These are phyloP conservation scores for Sphenodon punctatus DNA, from an alignment of 2,797 vertebrate species.

Conservation along the genomic window DNA sequence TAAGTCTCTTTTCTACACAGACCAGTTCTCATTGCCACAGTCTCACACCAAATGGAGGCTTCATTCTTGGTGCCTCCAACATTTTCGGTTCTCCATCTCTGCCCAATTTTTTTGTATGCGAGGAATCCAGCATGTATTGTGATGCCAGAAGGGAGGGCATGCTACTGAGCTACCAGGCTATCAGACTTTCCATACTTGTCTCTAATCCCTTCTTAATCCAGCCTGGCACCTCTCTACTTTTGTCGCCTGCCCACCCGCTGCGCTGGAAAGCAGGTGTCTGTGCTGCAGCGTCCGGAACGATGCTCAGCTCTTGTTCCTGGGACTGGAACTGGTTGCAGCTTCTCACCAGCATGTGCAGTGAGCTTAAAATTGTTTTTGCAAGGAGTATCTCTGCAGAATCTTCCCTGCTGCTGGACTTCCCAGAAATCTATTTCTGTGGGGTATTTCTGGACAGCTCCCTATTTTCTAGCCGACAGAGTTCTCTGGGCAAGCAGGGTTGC, in stretches of 20 bases:
- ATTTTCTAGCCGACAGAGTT: not conserved
- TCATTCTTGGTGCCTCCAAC: not conserved
- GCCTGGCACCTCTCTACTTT: not conserved
- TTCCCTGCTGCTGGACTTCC: not conserved
- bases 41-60: not conserved
- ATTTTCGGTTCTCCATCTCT: not conserved
- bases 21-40: not conserved
- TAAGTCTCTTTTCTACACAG: not conserved
- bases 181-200: not conserved
- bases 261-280: not conserved
- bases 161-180: not conserved
- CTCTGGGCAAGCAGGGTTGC: rapidly evolving
- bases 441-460: rapidly evolving
- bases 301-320: not conserved
- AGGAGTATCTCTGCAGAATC: not conserved
- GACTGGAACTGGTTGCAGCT: not conserved
- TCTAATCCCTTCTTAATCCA: not conserved
- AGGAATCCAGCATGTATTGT: not conserved
- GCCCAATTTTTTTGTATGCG: not conserved
- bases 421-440: not conserved
- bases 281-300: not conserved
- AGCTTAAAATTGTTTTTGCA: not conserved
- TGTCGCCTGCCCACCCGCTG: not conserved
- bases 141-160: not conserved
- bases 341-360: not conserved